Percentiles rank a stretch among this genome's conserved stretches.
Conservation (phyloP, 2,797 vertebrate genomes). For the Petrocephalus sullivani region DNA sequence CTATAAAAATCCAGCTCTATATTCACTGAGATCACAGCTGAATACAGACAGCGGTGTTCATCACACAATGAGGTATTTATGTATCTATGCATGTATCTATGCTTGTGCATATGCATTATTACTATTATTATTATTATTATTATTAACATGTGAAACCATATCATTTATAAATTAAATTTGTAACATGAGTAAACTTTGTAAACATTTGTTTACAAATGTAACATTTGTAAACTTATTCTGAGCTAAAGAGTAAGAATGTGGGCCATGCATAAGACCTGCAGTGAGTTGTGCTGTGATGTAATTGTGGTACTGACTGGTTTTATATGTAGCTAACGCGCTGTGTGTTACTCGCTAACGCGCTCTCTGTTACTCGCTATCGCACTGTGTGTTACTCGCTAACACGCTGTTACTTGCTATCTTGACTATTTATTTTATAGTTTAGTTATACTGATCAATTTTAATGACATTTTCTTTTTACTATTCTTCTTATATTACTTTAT, state of each 20-base stretch:
- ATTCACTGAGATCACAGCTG: not conserved
- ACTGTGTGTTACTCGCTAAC: no score
- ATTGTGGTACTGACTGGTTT: not conserved
- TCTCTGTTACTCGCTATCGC: not conserved
- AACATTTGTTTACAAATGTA: no score
- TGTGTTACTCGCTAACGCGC: not conserved
- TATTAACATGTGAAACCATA: not conserved
- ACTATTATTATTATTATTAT: not conserved
- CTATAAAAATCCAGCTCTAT: not conserved
- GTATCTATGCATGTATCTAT: not conserved
- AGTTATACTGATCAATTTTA: no score
- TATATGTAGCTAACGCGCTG: not conserved
- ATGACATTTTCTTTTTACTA: no score
- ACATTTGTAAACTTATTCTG: not conserved
- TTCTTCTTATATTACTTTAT: no score
- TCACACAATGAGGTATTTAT: not conserved
- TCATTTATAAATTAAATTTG: not conserved
- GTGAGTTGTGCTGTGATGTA: not conserved
- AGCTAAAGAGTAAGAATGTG: not conserved
- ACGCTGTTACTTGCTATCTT: no score
- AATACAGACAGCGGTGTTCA: not conserved
- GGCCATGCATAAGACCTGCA: not conserved
- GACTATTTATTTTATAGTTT: no score
- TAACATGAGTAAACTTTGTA: not conserved
- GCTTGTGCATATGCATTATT: not conserved